Base-by-base conservation (phyloP, 2,113 vertebrate genomes). In the Callopanchax toddi region DNA sequence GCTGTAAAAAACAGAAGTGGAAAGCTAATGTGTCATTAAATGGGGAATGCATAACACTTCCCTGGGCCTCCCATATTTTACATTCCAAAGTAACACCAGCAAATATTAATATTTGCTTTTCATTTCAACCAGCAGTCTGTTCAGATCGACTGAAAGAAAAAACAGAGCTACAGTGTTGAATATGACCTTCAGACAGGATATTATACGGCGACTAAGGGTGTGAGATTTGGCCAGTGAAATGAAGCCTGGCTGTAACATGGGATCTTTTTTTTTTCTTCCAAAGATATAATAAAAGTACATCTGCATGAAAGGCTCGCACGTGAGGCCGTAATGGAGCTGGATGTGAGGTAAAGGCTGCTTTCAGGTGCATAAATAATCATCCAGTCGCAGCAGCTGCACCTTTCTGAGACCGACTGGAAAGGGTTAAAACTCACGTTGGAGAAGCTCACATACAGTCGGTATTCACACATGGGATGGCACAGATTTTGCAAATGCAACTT, bases 61-160 rank as follows among this genome's bases (percentile, higher is more conserved):
- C 78, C 39, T 60, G 55, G 70, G 73, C 82, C 87, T 87, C 82
- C 79, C 76, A 78, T 85, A 86, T 80, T 87, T 72, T 71, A 64
- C 84, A 86, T 88, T 87, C 89, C 90, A 83, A 61, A 79, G 82
- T 78, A 83, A 86, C 81, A 78, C 84, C 81, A 76, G 84, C 50
- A 56, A 86, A 91, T 92, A 93, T 92, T 92, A 91, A 93, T 93
- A 93, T 93, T 93, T 93, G 89, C 87, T 93, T 93, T 93, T 93
- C 89, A 93, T 92, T 92, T 91, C 11, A 83, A 67, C 82, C 65
- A 86, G 68, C 65, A 82, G 71, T 73, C 79, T 76, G 84, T 87
- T 78, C 61, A 77, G 76, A 51, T 80, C 65, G 61, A 82, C 70
- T 73, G 69, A 59, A 61, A 74, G 11, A 51, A 53, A 36, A 29